These are phyloP conservation scores for Tanypteryx hageni DNA, from an alignment of 2,888 invertebrate genomes.

Conservation along the genomic window DNA sequence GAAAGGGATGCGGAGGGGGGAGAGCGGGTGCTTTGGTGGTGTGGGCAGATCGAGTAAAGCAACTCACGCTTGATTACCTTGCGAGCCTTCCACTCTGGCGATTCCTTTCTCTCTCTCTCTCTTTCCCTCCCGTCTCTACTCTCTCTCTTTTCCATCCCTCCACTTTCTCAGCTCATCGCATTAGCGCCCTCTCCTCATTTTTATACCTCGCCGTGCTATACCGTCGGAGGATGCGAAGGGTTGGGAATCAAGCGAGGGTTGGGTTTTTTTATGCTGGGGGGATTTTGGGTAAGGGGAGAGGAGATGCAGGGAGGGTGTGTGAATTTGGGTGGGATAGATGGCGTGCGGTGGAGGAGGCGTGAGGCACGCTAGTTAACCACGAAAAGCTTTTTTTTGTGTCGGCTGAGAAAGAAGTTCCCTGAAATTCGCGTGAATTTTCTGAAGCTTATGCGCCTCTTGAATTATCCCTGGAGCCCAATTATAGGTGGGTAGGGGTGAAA, in stretches of 20 bases:
- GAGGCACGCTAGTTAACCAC: background rate
- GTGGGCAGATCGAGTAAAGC: constrained; percentile 3
- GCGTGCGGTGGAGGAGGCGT: constrained; percentile 18
- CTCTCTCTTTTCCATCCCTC: background rate
- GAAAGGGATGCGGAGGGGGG: background rate
- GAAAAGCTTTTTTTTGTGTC: background rate
- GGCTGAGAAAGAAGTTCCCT: background rate
- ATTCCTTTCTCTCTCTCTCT: constrained; percentile 43
- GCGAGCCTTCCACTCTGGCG: constrained; percentile 57
- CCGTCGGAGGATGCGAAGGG: background rate
- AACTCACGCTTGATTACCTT: constrained; percentile 53
- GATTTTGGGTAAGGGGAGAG: background rate
- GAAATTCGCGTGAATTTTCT: background rate
- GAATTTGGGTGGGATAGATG: background rate
- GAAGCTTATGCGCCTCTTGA: background rate
- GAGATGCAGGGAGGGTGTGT: background rate
- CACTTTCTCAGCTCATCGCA: constrained; percentile 62
- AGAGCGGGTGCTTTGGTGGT: background rate
- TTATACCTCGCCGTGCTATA: background rate
- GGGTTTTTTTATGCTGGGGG: background rate
- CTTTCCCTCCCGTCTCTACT: background rate
- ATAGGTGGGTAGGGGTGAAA: background rate
- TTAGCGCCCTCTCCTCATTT: constrained; percentile 50
- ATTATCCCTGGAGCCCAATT: background rate
- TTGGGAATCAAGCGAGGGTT: background rate